Percentiles rank a stretch among this genome's conserved stretches.
These are phyloP conservation scores for Brachypterus glaber DNA, from an alignment of 2,888 invertebrate genomes.

Conservation along the genomic window DNA sequence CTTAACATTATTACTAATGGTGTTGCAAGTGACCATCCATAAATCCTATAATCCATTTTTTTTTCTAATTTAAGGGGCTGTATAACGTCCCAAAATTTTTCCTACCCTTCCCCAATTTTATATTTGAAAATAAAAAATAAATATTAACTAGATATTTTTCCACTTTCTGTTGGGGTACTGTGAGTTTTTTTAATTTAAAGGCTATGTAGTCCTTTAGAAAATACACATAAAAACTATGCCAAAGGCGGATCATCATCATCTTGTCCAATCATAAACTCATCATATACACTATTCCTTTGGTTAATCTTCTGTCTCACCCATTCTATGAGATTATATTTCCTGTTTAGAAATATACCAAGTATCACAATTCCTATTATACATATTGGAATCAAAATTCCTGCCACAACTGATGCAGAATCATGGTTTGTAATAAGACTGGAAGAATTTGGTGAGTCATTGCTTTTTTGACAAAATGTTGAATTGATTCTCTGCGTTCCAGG, in stretches of 20 bases:
- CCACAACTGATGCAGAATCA: conserved; percentile 31
- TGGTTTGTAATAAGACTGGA: conserved; percentile 31
- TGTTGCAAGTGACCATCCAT: no score
- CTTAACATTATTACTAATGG: no score
- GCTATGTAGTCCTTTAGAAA: no score
- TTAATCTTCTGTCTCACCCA: conserved; percentile 35
- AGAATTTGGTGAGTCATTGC: conserved; percentile 24
- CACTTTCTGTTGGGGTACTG: no score
- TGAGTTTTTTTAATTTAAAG: no score
- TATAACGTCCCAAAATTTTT: no score
- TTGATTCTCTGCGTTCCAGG: conserved; percentile 26
- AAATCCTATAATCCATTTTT: no score
- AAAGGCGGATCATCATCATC: conserved; percentile 32
- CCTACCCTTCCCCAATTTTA: no score
- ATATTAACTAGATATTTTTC: no score
- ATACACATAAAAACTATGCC: neutral
- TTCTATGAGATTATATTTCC: conserved; percentile 32
- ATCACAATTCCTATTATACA: conserved; percentile 37
- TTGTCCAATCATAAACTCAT: conserved; percentile 41
- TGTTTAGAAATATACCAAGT: conserved; percentile 33
- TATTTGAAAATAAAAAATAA: no score
- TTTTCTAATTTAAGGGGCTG: no score
- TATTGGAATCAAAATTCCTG: conserved; percentile 34
- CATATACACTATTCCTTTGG: conserved; percentile 37
- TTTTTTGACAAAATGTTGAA: conserved; percentile 21